phyloP scores from a whole-genome alignment of 2,888 invertebrate species.

The Acronicta alni region DNA sequence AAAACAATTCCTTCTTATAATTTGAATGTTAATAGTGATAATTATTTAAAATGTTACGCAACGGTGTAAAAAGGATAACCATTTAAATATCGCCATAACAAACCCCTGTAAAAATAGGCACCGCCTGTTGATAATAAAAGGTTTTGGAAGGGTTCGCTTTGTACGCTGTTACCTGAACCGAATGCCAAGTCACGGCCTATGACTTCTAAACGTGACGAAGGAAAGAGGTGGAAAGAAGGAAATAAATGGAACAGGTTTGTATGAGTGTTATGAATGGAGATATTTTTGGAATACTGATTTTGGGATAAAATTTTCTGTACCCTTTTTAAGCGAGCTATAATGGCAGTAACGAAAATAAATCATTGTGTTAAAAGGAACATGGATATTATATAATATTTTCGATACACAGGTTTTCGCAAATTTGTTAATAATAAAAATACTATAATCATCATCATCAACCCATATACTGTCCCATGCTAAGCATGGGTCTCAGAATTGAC shows the following conservation, averaged over 20 bases:
- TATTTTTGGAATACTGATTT: constrained; percentile 37
- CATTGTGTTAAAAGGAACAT: constrained; percentile 17
- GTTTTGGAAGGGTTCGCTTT: constrained; percentile 54
- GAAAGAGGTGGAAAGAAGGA: constrained; percentile 18
- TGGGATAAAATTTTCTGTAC: constrained; percentile 17
- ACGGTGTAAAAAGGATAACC: constrained; percentile 45
- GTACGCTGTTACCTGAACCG: constrained; percentile 53
- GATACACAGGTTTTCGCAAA: too few species aligned
- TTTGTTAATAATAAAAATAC: too few species aligned
- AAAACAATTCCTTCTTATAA: too few species aligned
- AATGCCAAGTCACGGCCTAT: constrained; percentile 48
- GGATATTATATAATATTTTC: not conserved
- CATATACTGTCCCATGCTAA: too few species aligned
- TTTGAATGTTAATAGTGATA: too few species aligned
- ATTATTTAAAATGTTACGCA: too few species aligned
- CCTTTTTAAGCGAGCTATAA: constrained; percentile 33
- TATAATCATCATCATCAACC: too few species aligned
- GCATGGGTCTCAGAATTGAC: too few species aligned
- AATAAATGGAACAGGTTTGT: constrained; percentile 39
- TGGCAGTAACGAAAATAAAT: constrained; percentile 15
- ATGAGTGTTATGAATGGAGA: constrained; percentile 38
- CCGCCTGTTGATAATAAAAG: constrained; percentile 59
- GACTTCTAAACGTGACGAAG: constrained; percentile 45
- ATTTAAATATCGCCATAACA: constrained; percentile 59
- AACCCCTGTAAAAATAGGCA: constrained; percentile 63